phyloP scores from a whole-genome alignment of 2,888 invertebrate species.

The Halictus quadricinctus region DNA sequence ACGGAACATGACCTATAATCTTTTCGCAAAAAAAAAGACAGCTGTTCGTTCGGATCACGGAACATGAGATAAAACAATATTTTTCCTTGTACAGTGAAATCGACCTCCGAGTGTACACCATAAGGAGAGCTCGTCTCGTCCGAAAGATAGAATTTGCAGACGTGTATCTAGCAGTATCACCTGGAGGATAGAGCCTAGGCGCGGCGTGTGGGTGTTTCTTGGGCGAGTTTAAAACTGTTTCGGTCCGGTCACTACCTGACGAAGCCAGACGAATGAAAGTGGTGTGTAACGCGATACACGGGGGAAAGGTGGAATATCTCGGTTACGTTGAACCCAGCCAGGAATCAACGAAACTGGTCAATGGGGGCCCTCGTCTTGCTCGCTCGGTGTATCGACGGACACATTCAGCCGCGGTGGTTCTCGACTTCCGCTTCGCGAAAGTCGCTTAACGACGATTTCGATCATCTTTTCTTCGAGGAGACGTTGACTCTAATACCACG shows the following conservation, averaged over 20 bases:
- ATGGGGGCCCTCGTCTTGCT: constrained; percentile 29
- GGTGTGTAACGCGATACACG: constrained; percentile 60
- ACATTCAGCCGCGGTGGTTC: background rate
- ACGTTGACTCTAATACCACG: constrained; percentile 16
- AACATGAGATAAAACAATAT: background rate
- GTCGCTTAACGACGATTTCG: constrained; percentile 16
- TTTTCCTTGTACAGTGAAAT: background rate
- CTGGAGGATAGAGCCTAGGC: background rate
- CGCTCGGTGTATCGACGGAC: constrained; percentile 12
- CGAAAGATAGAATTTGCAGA: background rate
- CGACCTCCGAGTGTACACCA: background rate
- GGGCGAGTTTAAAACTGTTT: constrained; percentile 52
- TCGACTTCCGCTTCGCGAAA: constrained; percentile 30
- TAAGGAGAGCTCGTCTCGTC: background rate
- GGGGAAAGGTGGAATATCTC: constrained; percentile 61
- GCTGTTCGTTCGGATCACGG: too few relatives aligned
- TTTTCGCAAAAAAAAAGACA: too few relatives aligned
- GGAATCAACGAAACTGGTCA: constrained; percentile 48
- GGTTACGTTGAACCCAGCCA: constrained; percentile 51
- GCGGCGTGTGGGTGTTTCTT: constrained; percentile 35
- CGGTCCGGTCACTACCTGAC: constrained; percentile 54
- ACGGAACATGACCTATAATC: too few relatives aligned
- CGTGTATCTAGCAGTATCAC: background rate
- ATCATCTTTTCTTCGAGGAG: constrained; percentile 3
- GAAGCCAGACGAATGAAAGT: constrained; percentile 62